Base-by-base conservation (phyloP, 2,113 vertebrate species). In the Ceyx margarethae region DNA sequence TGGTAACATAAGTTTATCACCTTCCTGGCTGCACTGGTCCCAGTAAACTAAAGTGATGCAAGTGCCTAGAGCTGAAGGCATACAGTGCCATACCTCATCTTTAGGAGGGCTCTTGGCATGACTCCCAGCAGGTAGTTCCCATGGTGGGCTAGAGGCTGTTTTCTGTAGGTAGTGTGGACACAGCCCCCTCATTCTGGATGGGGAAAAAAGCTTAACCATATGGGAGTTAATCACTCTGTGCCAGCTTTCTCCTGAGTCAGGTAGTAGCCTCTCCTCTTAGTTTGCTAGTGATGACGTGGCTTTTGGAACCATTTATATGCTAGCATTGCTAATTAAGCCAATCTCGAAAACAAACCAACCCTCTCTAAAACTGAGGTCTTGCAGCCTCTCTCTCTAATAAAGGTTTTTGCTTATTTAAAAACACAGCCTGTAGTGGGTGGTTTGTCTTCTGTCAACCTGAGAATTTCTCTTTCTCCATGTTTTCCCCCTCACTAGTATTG, bases 141-240 rank as follows among this genome's bases (percentile, higher is more conserved):
- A 21, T 7, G 45, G 31, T 1, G 31, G 51, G 40, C 28, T 40
- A 5, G 15, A 48, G 18, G 50, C 50, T 51, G 40, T 23, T 84
- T 42, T 48, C 68, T 54, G 9, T 0, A 29, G 8, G 21, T 45
- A 69, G 10, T 12, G 11, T 1, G 1, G 28, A 35, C 1, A 4
- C 46, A 69, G 26, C 25, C 28, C 28, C 42, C 62, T 4, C 2
- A 6, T 43, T 61, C 46, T 50, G 31, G 12, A 43, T 19, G 16
- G 53, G 56, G 56, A 51, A 43, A 37, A n/a, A 54, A 22, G 33
- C 65, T 56, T 15, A 65, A 65, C 56, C 28, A 15, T 5, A 10
- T 10, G 51, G 42, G 35, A 73, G 20, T 4, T 10, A 75, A 40
- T 33, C 17, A n/a, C 0, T 5, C 33, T 53, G 46, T 61, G 53